These are phyloP conservation scores for Parotocinclus haroldoi DNA, from an alignment of 2,797 vertebrate genomes.

Conservation along the genomic window DNA sequence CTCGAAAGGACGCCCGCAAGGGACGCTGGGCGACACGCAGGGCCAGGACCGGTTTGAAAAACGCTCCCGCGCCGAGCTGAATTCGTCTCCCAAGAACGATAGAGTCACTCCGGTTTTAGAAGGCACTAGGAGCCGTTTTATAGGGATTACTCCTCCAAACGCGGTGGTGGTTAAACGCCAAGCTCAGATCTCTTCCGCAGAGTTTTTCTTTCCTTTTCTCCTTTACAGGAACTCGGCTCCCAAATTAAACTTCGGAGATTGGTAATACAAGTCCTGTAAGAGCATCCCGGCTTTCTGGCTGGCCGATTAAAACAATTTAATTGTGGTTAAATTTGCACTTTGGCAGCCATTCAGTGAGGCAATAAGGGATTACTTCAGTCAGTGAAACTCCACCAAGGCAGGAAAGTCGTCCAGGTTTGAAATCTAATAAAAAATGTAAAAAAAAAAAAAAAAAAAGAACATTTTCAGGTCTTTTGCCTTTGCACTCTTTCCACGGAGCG, in stretches of 20 bases:
- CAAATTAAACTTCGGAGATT: conserved; percentile 43
- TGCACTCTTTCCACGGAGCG: too few species aligned
- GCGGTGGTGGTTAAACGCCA: neutral
- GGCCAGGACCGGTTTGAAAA: conserved; percentile 29
- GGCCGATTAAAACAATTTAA: too few species aligned
- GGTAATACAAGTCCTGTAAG: conserved; percentile 54
- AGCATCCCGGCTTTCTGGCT: too few species aligned
- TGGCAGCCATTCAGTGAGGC: too few species aligned
- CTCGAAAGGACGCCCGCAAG: conserved; percentile 32
- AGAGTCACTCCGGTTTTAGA: conserved; percentile 18
- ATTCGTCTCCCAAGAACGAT: conserved; percentile 24
- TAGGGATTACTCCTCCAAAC: conserved; percentile 19
- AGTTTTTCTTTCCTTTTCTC: neutral
- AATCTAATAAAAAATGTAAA: too few species aligned
- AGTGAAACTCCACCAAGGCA: too few species aligned
- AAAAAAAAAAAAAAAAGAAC: too few species aligned
- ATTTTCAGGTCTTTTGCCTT: too few species aligned
- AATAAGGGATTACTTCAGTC: too few species aligned
- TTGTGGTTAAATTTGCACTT: too few species aligned
- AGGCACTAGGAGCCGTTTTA: conserved; percentile 20
- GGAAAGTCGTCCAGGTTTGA: too few species aligned
- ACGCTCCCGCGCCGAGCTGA: conserved; percentile 28
- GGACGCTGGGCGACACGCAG: conserved; percentile 24
- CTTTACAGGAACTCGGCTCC: conserved; percentile 15
- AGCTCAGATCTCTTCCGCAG: neutral